Conservation (phyloP, 2,797 vertebrate genomes). For the Helicolenus hilgendorfi region DNA sequence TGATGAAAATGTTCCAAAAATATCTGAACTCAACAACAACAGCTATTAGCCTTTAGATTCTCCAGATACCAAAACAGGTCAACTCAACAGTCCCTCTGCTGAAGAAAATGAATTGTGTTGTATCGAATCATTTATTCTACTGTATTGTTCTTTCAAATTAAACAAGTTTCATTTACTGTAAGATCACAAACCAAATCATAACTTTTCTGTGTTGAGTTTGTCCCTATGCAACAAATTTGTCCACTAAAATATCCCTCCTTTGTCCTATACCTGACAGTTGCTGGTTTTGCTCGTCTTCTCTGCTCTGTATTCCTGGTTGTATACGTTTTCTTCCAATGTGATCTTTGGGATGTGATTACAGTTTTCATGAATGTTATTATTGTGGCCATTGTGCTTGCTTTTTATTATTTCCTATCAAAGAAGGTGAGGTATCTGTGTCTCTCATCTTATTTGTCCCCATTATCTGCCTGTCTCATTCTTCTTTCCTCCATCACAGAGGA, state of each 20-base stretch:
- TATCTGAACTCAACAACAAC: neutral
- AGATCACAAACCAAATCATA: neutral
- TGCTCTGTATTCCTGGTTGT: neutral
- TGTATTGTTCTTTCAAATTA: neutral
- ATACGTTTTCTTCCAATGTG: neutral
- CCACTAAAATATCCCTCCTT: neutral
- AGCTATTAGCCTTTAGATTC: neutral
- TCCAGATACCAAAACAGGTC: neutral
- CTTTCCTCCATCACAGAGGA: neutral
- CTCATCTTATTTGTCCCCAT: conserved; percentile 20
- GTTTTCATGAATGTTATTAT: conserved; percentile 28
- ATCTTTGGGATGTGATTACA: neutral
- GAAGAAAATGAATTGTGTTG: neutral
- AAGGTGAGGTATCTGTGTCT: neutral
- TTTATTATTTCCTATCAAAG: conserved; percentile 31
- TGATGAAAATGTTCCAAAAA: neutral
- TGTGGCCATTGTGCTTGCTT: conserved; percentile 12
- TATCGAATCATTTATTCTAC: neutral
- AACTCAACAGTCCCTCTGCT: neutral
- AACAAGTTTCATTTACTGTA: neutral
- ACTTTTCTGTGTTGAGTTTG: neutral
- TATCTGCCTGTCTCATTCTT: conserved; percentile 19
- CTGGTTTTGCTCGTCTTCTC: neutral
- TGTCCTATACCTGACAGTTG: neutral
- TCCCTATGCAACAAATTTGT: neutral